Conservation (phyloP, 2,888 invertebrate species). For the Thyatira batis region DNA sequence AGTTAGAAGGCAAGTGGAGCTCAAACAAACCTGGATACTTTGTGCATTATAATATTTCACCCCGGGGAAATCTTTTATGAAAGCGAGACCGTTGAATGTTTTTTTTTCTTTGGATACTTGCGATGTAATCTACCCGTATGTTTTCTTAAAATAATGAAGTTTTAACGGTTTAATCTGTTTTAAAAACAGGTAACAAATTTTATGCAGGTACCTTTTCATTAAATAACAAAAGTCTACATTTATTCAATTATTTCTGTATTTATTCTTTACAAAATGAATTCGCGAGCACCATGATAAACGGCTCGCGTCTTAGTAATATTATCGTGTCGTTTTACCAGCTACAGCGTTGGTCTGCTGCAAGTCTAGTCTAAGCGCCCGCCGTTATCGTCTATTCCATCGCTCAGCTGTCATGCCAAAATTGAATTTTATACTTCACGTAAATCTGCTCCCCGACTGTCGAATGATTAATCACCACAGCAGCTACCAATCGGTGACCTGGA, state of each 20-base stretch:
- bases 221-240: too few relatives aligned
- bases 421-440: constrained; percentile 41
- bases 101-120: constrained; percentile 29
- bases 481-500: constrained; percentile 28
- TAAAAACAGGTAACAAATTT: not conserved
- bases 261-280: too few relatives aligned
- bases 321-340: not conserved
- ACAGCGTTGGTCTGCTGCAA: not conserved
- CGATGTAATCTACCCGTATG: constrained; percentile 31
- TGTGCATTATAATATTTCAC: constrained; percentile 12
- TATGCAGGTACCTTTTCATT: not conserved
- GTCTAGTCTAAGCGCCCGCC: constrained; percentile 17
- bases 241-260: too few relatives aligned
- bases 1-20: not conserved
- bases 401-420: constrained; percentile 35
- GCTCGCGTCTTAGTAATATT: not conserved
- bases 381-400: constrained; percentile 23
- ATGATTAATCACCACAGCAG: constrained; percentile 35
- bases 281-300: not conserved
- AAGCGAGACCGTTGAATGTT: constrained; percentile 43
- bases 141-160: constrained; percentile 21
- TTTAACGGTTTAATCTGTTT: constrained; percentile 5
- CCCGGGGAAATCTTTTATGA: constrained; percentile 48
- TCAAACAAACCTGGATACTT: constrained; percentile 3
- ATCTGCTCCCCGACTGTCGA: constrained; percentile 24